Evolutionary conservation across 1,140 invertebrate species (phyloP).

Genomic region (Sweltsa coloradensis): DNA sequence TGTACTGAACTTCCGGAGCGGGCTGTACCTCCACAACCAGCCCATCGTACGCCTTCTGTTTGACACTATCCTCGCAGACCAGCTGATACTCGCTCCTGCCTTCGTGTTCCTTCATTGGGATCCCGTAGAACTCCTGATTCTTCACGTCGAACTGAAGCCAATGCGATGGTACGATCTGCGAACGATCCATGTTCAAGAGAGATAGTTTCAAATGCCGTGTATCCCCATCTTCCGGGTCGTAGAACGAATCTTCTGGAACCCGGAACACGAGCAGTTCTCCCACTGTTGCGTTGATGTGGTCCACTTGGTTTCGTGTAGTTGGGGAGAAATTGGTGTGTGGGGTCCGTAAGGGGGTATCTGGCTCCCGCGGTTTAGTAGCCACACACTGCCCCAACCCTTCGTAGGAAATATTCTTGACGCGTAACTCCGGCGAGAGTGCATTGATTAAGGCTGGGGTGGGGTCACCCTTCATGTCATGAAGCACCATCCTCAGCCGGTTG

Average conservation of each 20-base stretch:
- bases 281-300: conserved; percentile 64
- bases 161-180: conserved; percentile 47
- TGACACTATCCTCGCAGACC: conserved; percentile 40
- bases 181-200: conserved; percentile 56
- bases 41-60: conserved; percentile 59
- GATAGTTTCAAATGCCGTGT: conserved; percentile 58
- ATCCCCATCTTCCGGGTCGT: conserved; percentile 72
- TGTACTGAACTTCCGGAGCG: conserved; percentile 37
- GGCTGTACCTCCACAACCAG: conserved; percentile 60
- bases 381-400: conserved; percentile 50
- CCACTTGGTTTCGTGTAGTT: conserved; percentile 67
- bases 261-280: conserved; percentile 65
- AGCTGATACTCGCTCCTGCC: conserved; percentile 65
- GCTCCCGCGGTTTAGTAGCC: conserved; percentile 22
- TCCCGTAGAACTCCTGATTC: conserved; percentile 81
- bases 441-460: conserved; percentile 40
- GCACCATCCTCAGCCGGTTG: conserved; percentile 47
- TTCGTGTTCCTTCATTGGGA: conserved; percentile 54
- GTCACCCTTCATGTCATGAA: conserved; percentile 33
- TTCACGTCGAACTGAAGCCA: conserved; percentile 84
- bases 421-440: conserved; percentile 44
- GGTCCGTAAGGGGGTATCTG: conserved; percentile 33
- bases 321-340: conserved; percentile 55
- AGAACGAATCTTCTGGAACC: conserved; percentile 81
- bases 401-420: conserved; percentile 45